Percentiles rank a stretch among this genome's conserved stretches.
Conservation (phyloP, 1,140 invertebrate genomes). For the Helicoverpa zea region DNA sequence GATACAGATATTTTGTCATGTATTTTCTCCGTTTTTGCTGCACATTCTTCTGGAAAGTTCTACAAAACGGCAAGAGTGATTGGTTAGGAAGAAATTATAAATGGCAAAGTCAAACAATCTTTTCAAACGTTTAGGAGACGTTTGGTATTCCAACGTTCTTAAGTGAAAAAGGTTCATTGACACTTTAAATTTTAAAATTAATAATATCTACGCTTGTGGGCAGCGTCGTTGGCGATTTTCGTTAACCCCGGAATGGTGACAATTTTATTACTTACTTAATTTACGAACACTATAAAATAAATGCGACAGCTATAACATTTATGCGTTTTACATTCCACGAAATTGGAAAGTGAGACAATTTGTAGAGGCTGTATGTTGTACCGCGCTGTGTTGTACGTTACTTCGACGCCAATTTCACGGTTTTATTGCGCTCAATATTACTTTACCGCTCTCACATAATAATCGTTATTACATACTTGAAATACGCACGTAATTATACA, state of each 20-base stretch:
- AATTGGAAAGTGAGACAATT: conserved; percentile 60
- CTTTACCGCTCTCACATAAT: conserved; percentile 49
- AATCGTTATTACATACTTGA: conserved; percentile 53
- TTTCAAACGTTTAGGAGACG: neutral
- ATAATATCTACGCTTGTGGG: neutral
- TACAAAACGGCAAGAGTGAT: neutral
- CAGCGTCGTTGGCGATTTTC: conserved; percentile 23
- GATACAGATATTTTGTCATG: conserved; percentile 1
- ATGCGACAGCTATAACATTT: conserved; percentile 45
- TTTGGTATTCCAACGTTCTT: too few species aligned
- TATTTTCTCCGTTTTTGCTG: conserved; percentile 6
- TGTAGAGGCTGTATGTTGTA: conserved; percentile 14
- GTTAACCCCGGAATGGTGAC: conserved; percentile 29
- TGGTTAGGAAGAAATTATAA: too few species aligned
- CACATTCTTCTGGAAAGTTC: neutral
- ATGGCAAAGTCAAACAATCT: too few species aligned
- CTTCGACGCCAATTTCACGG: conserved; percentile 59
- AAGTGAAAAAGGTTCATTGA: too few species aligned
- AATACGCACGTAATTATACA: conserved; percentile 43
- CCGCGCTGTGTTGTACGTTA: conserved; percentile 50
- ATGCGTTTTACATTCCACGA: conserved; percentile 57
- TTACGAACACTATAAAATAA: conserved; percentile 49
- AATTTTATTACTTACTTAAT: conserved; percentile 51
- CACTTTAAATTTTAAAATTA: too few species aligned
- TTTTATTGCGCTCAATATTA: conserved; percentile 60